phyloP scores from a whole-genome alignment of 2,888 invertebrate species.

The Patella caerulea region DNA sequence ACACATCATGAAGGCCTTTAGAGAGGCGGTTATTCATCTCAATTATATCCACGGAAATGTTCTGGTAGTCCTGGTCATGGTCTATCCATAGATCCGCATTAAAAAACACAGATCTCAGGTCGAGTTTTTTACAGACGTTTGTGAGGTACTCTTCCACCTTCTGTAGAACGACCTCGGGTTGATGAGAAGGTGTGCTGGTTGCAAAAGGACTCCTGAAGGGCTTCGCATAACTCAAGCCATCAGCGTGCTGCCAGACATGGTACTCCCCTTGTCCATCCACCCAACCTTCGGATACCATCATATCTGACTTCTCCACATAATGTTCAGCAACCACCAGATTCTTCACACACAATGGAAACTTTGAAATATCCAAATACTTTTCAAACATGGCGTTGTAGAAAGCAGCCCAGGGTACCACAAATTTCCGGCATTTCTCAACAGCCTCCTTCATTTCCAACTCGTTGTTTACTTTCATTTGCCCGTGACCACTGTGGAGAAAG shows the following conservation, averaged over 20 bases:
- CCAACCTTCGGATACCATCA: not conserved
- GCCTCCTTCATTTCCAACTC: not conserved
- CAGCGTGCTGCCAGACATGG: not conserved
- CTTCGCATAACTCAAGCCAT: not conserved
- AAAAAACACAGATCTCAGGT: conserved; percentile 1
- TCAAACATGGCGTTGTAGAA: not conserved
- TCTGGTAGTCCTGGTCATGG: not conserved
- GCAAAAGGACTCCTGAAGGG: not conserved
- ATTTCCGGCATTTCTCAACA: not conserved
- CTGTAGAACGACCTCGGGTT: not conserved
- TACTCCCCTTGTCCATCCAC: not conserved
- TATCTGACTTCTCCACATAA: not conserved
- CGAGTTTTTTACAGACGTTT: not conserved
- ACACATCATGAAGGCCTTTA: not conserved
- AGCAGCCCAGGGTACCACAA: not conserved
- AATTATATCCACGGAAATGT: not conserved
- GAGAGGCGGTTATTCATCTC: not conserved
- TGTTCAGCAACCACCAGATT: not conserved
- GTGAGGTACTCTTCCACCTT: not conserved
- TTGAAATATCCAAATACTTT: not conserved
- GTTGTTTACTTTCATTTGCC: not conserved
- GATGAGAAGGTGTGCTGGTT: not conserved
- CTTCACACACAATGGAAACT: not conserved
- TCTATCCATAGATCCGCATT: not conserved
- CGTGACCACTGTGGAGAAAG: not conserved